Base-by-base conservation (phyloP, 2,888 invertebrate species). In the Cosmorhoe ocellata region DNA sequence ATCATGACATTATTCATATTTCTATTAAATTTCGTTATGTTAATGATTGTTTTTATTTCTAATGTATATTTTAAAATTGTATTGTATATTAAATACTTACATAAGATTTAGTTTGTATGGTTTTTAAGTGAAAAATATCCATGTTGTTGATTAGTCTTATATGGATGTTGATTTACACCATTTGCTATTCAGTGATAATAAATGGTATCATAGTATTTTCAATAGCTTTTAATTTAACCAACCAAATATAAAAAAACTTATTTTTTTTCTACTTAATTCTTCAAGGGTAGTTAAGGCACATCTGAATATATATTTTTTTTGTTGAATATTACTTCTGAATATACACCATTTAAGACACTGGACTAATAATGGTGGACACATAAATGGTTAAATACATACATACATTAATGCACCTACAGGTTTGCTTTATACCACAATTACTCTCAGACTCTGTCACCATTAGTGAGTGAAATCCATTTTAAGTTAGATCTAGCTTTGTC, bases 151-250 rank as follows among this genome's bases (percentile, higher is more conserved):
- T 89, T 89, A 89, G 88, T 90, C 74, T 88, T 86, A 76, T 82
- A 89, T 89, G 87, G 88, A 88, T 86, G 89, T 89, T 89, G 84
- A 86, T 82, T 85, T 86, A 84, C 82, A 88, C 87, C 87, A 87
- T 88, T 89, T 88, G 82, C 84, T 84, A 86, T 79, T 73, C 80
- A 85, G 81, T 84, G 84, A 87, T 86, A 88, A 88, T 89, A 88
- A 89, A 89, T 89, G 85, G 87, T 86, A 85, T 69, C 65, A 81
- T 76, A 81, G 74, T 74, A 76, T 59, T 66, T 59, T 63, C 40
- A 54, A 52, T 60, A 54, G 51, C 37, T 58, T 57, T 51, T 58
- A 49, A 38, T 53, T 63, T 47, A 10, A 46, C 12, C 22, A 18
- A 9, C 11, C 31, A 5, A 13, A n/a, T n/a, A n/a, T n/a, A n/a